phyloP scores from a whole-genome alignment of 2,113 vertebrate species.

The Ochotona princeps region DNA sequence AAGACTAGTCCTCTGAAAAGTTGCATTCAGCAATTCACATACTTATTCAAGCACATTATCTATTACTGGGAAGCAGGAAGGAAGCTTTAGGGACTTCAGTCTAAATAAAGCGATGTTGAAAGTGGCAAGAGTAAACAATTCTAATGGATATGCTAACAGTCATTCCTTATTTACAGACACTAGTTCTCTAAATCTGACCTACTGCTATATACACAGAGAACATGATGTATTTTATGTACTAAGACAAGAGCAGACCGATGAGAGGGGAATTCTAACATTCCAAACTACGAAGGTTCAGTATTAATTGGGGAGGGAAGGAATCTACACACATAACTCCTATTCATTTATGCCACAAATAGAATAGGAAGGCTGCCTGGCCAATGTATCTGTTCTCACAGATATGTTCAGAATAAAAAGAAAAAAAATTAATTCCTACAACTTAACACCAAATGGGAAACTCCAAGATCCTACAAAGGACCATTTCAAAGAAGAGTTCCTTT shows the following conservation, averaged over 20 bases:
- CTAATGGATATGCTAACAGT: slow-evolving; percentile 56
- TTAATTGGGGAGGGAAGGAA: background rate
- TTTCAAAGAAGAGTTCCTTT: slow-evolving; percentile 38
- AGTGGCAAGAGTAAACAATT: slow-evolving; percentile 63
- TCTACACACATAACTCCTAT: slow-evolving; percentile 8
- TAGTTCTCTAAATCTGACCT: slow-evolving; percentile 63
- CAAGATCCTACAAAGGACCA: slow-evolving; percentile 28
- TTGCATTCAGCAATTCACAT: slow-evolving; percentile 1
- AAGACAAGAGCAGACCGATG: slow-evolving; percentile 46
- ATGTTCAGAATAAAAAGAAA: background rate
- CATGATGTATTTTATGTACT: slow-evolving; percentile 39
- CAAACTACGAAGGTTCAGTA: slow-evolving; percentile 33
- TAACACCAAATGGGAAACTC: slow-evolving; percentile 40
- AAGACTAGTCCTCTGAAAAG: slow-evolving; percentile 49
- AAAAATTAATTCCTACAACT: slow-evolving; percentile 25
- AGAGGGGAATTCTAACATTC: background rate
- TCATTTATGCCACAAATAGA: background rate
- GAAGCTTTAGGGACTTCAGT: slow-evolving; percentile 58
- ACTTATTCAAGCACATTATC: slow-evolving; percentile 43
- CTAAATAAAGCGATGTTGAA: slow-evolving; percentile 57
- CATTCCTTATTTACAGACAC: slow-evolving; percentile 75
- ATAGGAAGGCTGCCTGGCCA: slow-evolving; percentile 44
- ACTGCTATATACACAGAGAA: slow-evolving; percentile 70
- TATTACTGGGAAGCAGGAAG: slow-evolving; percentile 44
- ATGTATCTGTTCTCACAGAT: background rate